These are phyloP conservation scores for Procambarus virginalis DNA, from an alignment of 1,140 invertebrate genomes.

Conservation along the genomic window DNA sequence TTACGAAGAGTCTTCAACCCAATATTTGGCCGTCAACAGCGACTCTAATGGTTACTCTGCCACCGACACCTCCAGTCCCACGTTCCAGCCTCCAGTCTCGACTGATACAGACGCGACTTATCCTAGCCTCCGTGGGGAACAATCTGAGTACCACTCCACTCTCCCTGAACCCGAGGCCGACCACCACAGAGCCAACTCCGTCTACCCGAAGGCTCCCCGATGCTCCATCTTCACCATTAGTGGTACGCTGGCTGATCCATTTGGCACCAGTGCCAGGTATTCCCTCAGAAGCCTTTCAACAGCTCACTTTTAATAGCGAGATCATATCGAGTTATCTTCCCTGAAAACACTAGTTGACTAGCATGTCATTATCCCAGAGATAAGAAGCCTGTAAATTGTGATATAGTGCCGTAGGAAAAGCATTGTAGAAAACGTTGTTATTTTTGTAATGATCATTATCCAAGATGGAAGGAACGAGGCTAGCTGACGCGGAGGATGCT, in stretches of 20 bases:
- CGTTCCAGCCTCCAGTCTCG: not conserved
- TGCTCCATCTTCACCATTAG: constrained; percentile 63
- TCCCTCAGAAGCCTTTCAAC: constrained; percentile 57
- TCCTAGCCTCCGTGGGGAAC: not conserved
- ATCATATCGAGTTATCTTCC: not conserved
- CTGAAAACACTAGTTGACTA: not conserved
- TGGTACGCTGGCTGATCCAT: constrained; percentile 54
- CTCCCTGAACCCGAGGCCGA: constrained; percentile 17
- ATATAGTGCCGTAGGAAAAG: constrained; percentile 4
- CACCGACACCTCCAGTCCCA: not conserved
- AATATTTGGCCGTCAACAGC: not conserved
- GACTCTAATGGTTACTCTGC: not conserved
- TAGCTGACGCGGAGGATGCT: not conserved
- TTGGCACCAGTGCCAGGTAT: constrained; percentile 59
- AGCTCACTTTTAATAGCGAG: constrained; percentile 45
- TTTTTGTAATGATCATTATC: not conserved
- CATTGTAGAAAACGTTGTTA: not conserved
- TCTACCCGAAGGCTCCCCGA: constrained; percentile 29
- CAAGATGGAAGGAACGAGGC: not conserved
- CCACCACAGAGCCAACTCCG: not conserved
- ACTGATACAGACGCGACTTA: not conserved
- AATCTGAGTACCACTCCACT: not conserved
- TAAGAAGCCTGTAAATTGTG: not conserved
- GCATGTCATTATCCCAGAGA: too few species aligned
- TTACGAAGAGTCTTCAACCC: not conserved